Conservation (phyloP, 1,140 invertebrate species). For the Drosophila ananassae region DNA sequence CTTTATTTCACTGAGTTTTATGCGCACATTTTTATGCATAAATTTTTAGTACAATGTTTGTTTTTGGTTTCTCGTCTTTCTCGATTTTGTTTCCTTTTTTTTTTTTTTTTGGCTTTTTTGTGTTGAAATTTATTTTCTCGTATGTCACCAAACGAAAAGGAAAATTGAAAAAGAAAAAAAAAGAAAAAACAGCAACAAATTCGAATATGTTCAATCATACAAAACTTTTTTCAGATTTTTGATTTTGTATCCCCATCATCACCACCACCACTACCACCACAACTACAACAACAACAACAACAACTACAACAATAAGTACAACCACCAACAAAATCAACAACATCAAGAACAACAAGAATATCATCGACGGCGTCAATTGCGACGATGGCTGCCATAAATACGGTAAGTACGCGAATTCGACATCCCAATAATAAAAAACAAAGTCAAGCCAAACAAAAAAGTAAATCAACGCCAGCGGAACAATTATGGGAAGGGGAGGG, state of each 20-base stretch:
- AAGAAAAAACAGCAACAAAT: constrained; percentile 40
- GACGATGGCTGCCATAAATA: constrained; percentile 83
- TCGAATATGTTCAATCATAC: constrained; percentile 77
- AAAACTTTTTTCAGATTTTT: constrained; percentile 81
- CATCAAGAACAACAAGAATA: constrained; percentile 56
- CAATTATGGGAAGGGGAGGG: constrained; percentile 20
- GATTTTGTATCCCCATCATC: constrained; percentile 82
- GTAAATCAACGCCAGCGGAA: constrained; percentile 37
- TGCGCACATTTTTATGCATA: constrained; percentile 77
- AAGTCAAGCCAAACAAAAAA: constrained; percentile 14
- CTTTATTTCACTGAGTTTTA: constrained; percentile 46
- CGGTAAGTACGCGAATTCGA: constrained; percentile 75
- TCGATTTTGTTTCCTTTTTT: constrained; percentile 5
- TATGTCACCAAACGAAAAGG: constrained; percentile 42
- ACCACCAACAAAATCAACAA: constrained; percentile 57
- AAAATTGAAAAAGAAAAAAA: constrained; percentile 19
- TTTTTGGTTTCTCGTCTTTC: constrained; percentile 27
- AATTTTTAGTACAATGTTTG: constrained; percentile 43
- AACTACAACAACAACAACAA: constrained; percentile 66
- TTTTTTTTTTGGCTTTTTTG: constrained; percentile 25
- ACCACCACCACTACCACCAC: constrained; percentile 76
- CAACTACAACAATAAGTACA: constrained; percentile 49
- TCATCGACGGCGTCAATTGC: constrained; percentile 75
- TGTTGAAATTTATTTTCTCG: constrained; percentile 21
- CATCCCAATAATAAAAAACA: constrained; percentile 14